phyloP scores from a whole-genome alignment of 2,888 invertebrate species.

The Criorhina ranunculi region DNA sequence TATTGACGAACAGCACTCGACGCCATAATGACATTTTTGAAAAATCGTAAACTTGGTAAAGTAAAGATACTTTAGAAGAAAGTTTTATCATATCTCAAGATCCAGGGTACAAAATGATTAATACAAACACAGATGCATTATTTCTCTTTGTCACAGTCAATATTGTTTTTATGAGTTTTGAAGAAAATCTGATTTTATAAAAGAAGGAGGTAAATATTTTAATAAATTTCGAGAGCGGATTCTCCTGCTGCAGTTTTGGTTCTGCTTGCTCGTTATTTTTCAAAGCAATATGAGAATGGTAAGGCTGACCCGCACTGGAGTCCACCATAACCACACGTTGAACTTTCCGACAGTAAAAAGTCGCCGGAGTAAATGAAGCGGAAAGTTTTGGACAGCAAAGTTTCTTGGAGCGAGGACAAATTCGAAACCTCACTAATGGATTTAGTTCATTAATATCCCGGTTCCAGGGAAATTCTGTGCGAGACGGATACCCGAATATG shows the following conservation, averaged over 20 bases:
- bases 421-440: conserved; percentile 37
- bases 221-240: background rate
- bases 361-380: conserved; percentile 38
- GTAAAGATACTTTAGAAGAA: too few relatives aligned
- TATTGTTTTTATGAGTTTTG: conserved; percentile 47
- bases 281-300: conserved; percentile 9
- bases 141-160: conserved; percentile 30
- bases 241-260: conserved; percentile 32
- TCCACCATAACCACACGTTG: conserved; percentile 30
- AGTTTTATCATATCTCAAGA: too few relatives aligned
- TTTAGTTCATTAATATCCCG: conserved; percentile 48
- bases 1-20: background rate
- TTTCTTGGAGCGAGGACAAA: conserved; percentile 6
- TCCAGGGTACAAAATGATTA: conserved; percentile 23
- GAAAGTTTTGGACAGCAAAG: conserved; percentile 26
- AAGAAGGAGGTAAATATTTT: background rate
- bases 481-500: conserved; percentile 36
- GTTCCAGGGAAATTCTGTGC: conserved; percentile 1
- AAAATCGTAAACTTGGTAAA: too few relatives aligned
- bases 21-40: too few relatives aligned
- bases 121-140: conserved; percentile 35
- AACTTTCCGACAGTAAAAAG: conserved; percentile 35
- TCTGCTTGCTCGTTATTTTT: conserved; percentile 40
- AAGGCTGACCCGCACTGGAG: conserved; percentile 1
- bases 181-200: conserved; percentile 10